Base-by-base conservation (phyloP, 92 coral and sea anemone species). In the Siderastrea radians region DNA sequence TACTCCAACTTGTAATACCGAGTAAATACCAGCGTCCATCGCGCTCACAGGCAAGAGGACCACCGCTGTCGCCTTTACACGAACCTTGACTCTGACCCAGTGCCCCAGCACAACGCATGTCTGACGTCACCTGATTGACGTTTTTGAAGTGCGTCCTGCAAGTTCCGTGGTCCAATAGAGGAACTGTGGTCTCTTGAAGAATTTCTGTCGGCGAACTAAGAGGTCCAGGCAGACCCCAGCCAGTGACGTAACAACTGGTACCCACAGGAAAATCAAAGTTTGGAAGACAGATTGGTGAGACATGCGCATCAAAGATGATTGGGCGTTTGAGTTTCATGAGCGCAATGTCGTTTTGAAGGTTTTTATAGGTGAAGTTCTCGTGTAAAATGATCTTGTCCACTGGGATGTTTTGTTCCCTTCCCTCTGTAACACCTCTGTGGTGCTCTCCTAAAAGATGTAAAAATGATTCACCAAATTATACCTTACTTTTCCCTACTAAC, bases 1-100 rank as follows among this genome's bases (percentile, higher is more conserved):
- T 46, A 19, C 98, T 93, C 93, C 96, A 97, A 60, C 99, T 97
- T 19, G 99, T 97, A 19, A 96, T 87, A 26, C 99, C 99, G 75
- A 94, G 89, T 26, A 97, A 68, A 84, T 88, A 95, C 97, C 98
- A 97, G 66, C 94, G 95, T 84, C 96, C 92, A 17, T 76, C 69
- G 54, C 81, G 72, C 51, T 90, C 90, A 71, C 99, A 97, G 68
- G 93, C 92, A 59, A 97, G 89, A 49, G 99, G 99, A n/a, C 99
- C 99, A 15, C 99, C 99, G 78, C 98, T 95, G 65, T 97, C 99
- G 8, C 99, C 99, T 74, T 83, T 89, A 78, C 99, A 97, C 3
- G 98, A 81, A 14, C 97, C 98, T 69, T 93, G 96, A 53, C 88
- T 73, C 43, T 86, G 83, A 5, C 98, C 98, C 45, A 80, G 62